Base-by-base conservation (phyloP, 2,113 vertebrate genomes). In the Hydropotes inermis region DNA sequence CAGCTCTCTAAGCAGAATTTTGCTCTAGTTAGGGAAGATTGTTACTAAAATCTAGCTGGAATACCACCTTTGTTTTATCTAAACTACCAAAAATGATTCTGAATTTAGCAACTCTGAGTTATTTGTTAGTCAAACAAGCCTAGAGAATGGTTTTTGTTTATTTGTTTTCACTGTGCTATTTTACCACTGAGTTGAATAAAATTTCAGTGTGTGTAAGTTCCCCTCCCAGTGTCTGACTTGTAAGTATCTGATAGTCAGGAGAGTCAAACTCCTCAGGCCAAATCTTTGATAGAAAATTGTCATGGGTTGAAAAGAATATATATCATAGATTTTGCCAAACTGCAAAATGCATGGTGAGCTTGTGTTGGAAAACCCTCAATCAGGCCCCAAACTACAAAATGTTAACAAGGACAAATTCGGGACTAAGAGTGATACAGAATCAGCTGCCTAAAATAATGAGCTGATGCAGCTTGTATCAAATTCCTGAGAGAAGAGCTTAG, bases 391-490 rank as follows among this genome's bases (percentile, higher is more conserved):
- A 92, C 81, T 97, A 81, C 19, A 86, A 91, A 96, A 90, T 83
- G 54, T 93, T 97, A 97, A 94, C 47, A 52, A 95, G 94, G 67
- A 81, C 54, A 94, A 97, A 95, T 97, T 70, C 93, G 45, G 15
- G 12, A 33, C 82, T 45, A 81, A 30, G 39, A 85, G 15, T 85
- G 13, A 64, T 58, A 60, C 0, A 50, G 67, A 94, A 82, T 21
- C 50, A 33, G 57, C 81, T 91, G 7, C 50, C 39, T 82, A 47
- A 64, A 95, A 92, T 88, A 90, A 82, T 82, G 87, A 91, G 36
- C 86, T 89, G 82, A 76, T 87, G 25, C 30, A 15, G 5, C 28
- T 30, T 39, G 3, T 55, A 27, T 88, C 86, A 93, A 54, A 67
- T 78, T 78, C 78, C 93, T 93, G 86, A 94, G 86, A 60, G 74